Evolutionary conservation across 1,140 invertebrate species (phyloP), one percentile per base, ranked within the genome.

Genomic region (Cephus cinctus): DNA sequence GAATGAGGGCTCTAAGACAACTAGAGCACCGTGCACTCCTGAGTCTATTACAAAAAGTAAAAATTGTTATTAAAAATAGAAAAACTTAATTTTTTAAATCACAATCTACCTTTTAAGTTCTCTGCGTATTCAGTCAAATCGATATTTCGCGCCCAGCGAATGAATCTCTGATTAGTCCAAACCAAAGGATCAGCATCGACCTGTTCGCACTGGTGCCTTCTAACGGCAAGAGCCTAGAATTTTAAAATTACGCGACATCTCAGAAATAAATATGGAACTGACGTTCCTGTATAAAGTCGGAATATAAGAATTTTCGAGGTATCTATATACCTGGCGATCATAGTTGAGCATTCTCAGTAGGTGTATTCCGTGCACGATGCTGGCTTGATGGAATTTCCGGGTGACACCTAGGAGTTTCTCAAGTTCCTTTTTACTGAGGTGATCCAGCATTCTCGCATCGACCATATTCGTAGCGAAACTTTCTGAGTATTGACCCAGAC

Each of bases 101-200:
- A 16, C 15, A 41, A n/a, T 42, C 53, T 74, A 91, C 90, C 90
- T 86, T 92, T 92, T n/a, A 96, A 78, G 73, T 95, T 95, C 50
- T 94, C 90, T 52, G 92, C 89, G 67, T 94, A 97, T 80, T 97
- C 94, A 35, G 85, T 87, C 57, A 97, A 81, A 77, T 97, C 93
- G 65, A 97, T 95, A 69, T 88, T 90, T 58, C 89, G 82, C 15
- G 92, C 89, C 94, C 93, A 97, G 61, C 89, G 84, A 49, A 96
- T 89, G 65, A 96, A 92, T 63, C 92, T 83, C 61, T 94, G 87
- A 79, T 95, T 96, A 50, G 92, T 96, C 94, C 94, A 97, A 15
- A 96, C 92, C 42, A 97, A 77, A 27, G 92, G 92, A 80, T 97
- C 92, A 14, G 86, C 86, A 65, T 94, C 89, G 30, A 89, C 84